Conservation (phyloP, 2,113 vertebrate genomes). For the Gadus chalcogrammus region DNA sequence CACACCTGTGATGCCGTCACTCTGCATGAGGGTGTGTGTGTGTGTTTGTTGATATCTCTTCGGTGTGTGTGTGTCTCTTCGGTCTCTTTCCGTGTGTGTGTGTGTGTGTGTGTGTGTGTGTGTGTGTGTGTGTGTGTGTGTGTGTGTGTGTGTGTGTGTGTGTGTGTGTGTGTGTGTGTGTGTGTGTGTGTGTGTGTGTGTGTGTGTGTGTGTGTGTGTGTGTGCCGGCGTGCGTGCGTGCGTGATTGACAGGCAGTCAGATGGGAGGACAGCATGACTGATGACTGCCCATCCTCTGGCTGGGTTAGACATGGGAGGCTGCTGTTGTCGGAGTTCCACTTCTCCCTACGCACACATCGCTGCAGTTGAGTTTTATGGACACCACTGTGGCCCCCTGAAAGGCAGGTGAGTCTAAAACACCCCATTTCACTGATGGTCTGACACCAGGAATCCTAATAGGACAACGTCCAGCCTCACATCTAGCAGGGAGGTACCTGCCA, state of each 20-base stretch:
- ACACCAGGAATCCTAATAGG: no score
- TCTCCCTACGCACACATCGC: conserved; percentile 26
- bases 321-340: conserved; percentile 48
- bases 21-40: conserved; percentile 10
- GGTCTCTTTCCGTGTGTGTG: not conserved
- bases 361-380: not conserved
- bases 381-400: no score
- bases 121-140: conserved; percentile 12
- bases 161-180: conserved; percentile 20
- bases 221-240: conserved; percentile 20
- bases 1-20: conserved; percentile 24
- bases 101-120: no score
- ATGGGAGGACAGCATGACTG: conserved; percentile 64
- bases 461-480: no score
- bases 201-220: conserved; percentile 16
- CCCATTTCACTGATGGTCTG: no score
- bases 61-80: not conserved
- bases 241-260: conserved; percentile 47
- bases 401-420: no score
- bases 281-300: conserved; percentile 49
- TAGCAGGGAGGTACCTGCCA: no score
- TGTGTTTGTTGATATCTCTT: conserved; percentile 10
- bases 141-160: conserved; percentile 14
- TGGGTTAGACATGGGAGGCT: conserved; percentile 44
- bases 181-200: conserved; percentile 14